A percentile compares a stretch with the other conserved stretches of the same genome.
phyloP scores from a whole-genome alignment of 2,797 vertebrate species.

The Falco biarmicus region DNA sequence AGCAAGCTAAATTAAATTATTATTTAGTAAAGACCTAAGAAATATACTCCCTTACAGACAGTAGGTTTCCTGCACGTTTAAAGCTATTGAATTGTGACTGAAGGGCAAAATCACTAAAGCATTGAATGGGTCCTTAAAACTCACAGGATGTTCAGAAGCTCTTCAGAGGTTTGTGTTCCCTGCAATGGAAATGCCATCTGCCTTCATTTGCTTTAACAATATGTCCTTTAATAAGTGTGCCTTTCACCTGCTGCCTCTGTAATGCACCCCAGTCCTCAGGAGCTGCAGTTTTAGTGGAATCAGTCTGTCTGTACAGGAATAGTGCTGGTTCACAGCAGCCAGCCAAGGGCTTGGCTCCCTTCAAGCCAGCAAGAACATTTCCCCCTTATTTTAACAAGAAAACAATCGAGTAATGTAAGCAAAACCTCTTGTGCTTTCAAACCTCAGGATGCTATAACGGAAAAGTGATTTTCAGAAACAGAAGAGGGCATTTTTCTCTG shows the following conservation, averaged over 20 bases:
- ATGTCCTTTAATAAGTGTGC: not conserved
- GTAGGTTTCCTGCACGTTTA: not conserved
- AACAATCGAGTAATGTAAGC: not conserved
- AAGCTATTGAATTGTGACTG: not conserved
- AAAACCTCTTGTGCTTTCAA: not conserved
- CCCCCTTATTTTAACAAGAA: not conserved
- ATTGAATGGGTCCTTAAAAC: slow-evolving; percentile 2
- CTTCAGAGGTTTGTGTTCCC: not conserved
- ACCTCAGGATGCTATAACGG: not conserved
- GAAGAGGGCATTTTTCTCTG: not conserved
- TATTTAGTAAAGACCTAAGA: not conserved
- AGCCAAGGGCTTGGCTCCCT: not conserved
- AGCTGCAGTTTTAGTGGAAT: not conserved
- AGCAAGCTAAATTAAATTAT: not conserved
- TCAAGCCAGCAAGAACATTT: not conserved
- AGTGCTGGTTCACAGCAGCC: not conserved
- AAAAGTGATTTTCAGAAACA: not conserved
- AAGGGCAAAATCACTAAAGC: slow-evolving; percentile 8
- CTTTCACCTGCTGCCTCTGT: not conserved
- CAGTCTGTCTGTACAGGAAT: not conserved
- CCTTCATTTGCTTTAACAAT: not conserved
- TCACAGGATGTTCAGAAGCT: not conserved
- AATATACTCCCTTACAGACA: not conserved
- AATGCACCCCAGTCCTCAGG: not conserved
- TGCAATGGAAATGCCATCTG: slow-evolving; percentile 1